Conservation (phyloP, 2,797 vertebrate species). For the Danio jaintianensis region DNA sequence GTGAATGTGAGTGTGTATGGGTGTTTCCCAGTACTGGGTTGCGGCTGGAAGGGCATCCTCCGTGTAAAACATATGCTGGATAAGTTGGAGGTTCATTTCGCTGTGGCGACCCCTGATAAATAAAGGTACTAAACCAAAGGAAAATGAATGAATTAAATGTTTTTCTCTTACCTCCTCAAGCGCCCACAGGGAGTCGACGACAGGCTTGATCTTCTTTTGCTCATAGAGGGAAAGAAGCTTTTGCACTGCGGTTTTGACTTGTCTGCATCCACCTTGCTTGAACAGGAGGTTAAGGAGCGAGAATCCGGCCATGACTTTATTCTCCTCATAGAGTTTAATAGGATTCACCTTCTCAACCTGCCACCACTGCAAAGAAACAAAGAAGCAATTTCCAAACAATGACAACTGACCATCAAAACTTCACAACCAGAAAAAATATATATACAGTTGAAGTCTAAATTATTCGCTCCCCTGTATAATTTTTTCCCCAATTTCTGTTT, state of each 20-base stretch:
- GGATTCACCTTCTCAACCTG: slow-evolving; percentile 99
- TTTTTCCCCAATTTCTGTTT: too few species aligned
- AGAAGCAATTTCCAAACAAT: not conserved
- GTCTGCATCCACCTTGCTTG: slow-evolving; percentile 88
- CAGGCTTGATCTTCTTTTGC: slow-evolving; percentile 93
- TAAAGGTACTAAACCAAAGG: too few species aligned
- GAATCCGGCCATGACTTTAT: slow-evolving; percentile 98
- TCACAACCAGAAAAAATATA: not conserved
- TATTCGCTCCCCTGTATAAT: too few species aligned
- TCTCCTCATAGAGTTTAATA: slow-evolving; percentile 98
- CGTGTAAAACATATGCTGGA: too few species aligned
- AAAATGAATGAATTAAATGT: too few species aligned
- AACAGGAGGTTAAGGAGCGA: slow-evolving; percentile 97
- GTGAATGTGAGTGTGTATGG: too few species aligned
- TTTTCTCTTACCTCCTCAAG: slow-evolving; percentile 95
- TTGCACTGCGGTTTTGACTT: slow-evolving; percentile 87
- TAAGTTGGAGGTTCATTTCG: too few species aligned
- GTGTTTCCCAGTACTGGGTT: too few species aligned
- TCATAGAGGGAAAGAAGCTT: slow-evolving; percentile 89
- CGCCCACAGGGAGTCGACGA: slow-evolving; percentile 97
- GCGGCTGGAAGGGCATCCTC: too few species aligned
- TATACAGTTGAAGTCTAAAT: too few species aligned
- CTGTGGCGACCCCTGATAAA: too few species aligned
- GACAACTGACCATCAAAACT: not conserved
- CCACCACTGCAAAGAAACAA: slow-evolving; percentile 88